Conservation (phyloP, 1,140 invertebrate species). For the Varroa destructor region DNA sequence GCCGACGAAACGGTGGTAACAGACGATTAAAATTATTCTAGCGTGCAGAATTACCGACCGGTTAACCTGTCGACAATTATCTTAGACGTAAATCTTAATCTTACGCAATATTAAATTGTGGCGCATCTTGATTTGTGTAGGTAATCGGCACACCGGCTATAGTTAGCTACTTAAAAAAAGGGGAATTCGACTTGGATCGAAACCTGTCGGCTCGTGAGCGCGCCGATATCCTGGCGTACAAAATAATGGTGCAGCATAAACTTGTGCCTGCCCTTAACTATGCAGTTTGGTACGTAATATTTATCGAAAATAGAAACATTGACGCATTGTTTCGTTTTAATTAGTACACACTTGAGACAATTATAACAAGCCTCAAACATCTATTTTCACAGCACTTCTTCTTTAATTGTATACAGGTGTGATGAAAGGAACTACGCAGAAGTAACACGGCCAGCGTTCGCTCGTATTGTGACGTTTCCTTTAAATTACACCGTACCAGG, state of each 20-base stretch:
- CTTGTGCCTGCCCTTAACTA: conserved; percentile 6
- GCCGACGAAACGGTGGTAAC: no score
- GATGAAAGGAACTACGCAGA: conserved; percentile 15
- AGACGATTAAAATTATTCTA: no score
- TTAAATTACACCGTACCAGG: conserved; percentile 14
- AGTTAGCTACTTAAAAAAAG: conserved; percentile 1
- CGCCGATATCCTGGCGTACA: conserved; percentile 15
- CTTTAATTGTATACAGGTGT: neutral
- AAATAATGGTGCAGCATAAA: conserved; percentile 12
- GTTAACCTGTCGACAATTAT: no score
- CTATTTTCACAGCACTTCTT: no score
- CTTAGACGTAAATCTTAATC: no score
- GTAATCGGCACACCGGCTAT: neutral
- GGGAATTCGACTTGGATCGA: neutral
- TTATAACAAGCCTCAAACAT: no score
- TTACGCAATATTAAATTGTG: no score
- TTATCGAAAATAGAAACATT: no score
- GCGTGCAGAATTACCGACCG: no score
- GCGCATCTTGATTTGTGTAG: no score
- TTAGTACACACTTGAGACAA: no score
- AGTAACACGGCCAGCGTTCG: conserved; percentile 10
- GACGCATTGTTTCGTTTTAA: no score
- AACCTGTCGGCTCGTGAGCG: neutral
- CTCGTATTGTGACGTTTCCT: neutral
- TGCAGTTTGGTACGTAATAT: neutral